Base-by-base conservation (phyloP, 1,140 invertebrate species). In the Brachionus plicatilis region DNA sequence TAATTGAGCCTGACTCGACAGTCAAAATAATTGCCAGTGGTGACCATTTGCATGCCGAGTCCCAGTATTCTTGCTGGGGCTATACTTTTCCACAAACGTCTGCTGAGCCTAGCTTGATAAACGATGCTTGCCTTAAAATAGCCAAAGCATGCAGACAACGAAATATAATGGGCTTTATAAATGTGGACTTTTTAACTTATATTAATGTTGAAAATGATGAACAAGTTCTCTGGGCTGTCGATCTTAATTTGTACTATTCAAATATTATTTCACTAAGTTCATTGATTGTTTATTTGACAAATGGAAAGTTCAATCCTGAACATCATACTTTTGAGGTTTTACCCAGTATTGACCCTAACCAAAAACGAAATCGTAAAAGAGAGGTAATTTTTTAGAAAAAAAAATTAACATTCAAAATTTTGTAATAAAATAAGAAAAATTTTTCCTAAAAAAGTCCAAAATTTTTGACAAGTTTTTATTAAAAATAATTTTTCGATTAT, bases 171-270 rank as follows among this genome's bases (percentile, higher is more conserved):
- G 89, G 89, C 84, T 88, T 89, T 84, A 85, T 89, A 75, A 85
- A 87, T 29, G 85, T 90, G 24, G 88, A 89, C 78, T 90, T 90
- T 88, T 88, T 89, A 20, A 90, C 89, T 20, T 90, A 89, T 85
- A 89, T 90, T 76, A 85, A 89, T 85, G 85, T 87, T 9, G 86
- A 87, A 84, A 87, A 87, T 41, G 86, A 88, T 84, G 85, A 88
- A n/a, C 89, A 90, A 84, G 85, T 86, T 75, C 78, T 89, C 33
- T 90, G 89, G 89, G 88, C 88, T 12, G 84, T 88, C 20, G 89
- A 89, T 85, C 85, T 90, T 56, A 87, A 87, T 83, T 85, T 90
- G 33, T 85, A 87, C 43, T 90, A 90, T 85, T 88, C 87, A 75
- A 88, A 90, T 84, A 87, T 85, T 56, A 72, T 88, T 27, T 86